Evolutionary conservation across 2,888 invertebrate species (phyloP), one percentile per base, ranked within the genome.

Genomic region (Meiosimyza platycephala): DNA sequence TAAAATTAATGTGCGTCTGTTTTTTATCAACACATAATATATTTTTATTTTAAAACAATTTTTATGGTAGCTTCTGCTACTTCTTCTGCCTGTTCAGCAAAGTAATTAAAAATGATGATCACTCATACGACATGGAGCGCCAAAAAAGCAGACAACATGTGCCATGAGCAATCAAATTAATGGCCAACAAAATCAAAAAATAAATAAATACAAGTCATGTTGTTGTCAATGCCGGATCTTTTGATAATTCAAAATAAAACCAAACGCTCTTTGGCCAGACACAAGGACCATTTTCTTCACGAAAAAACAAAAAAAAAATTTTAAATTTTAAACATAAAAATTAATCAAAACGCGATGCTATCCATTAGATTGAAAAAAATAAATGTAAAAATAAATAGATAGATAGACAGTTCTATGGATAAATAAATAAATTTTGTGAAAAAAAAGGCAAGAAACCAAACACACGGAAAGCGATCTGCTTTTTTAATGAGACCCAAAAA

Each of bases 71-170:
- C 28, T 28, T 4, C 28, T 3, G 2, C 28, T 28, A 3, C 28
- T 28, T 28, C 28, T 28, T 22, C 22, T 22, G 22, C 22, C 22
- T 22, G 22, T 22, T 22, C 22, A 22, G 16, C 33, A 50, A 68
- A 68, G 47, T 16, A 57, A 28, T 67, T 57, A 28, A 57, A 54
- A 72, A 69, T 63, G 22, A 66, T 66, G 52, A 73, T 76, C 73
- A 52, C 72, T 74, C 67, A 76, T 76, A 76, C 74, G 76, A 69
- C 69, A 74, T 28, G 71, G 48, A 66, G 47, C 28, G 72, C 22
- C 33, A 15, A 57, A 63, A 71, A 63, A 54, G 22, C 18, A 51
- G n/a, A 50, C 64, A 15, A 67, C n/a, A 12, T 18, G 33, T 40
- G 40, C 9, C 40, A 40, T 40, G 40, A 40, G 40, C 28, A 28